Evolutionary conservation across 2,113 vertebrate species (phyloP), one percentile per base, ranked within the genome.

Genomic region (Oncorhynchus tshawytscha): DNA sequence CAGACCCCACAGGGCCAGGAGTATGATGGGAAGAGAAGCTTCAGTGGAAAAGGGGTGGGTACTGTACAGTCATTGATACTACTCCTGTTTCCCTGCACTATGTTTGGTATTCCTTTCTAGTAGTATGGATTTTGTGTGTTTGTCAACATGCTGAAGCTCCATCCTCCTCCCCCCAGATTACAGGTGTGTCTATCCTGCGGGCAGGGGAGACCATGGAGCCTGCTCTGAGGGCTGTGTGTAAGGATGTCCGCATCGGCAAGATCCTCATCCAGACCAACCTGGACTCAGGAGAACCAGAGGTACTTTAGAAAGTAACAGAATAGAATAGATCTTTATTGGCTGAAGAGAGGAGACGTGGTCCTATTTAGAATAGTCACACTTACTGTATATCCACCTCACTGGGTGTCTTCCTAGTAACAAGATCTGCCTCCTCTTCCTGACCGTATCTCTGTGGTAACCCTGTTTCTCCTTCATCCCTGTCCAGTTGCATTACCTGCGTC

Each of bases 251-350:
- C 78, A 97, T 97, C 0, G 97, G 96, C 79, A 97, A 97, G 82
- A 97, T 98, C 84, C 95, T 98, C 80, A 97, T 98, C 89, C 97
- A 98, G 92, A 98, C 96, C 85, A 98, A 98, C 89, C 94, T 95
- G 25, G 94, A 96, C 88, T 96, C 96, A 0, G 96, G 96, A 1
- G 95, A 98, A 83, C 96, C 96, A 0, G 96, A 98, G 96, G 96
- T 98, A 82, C 49, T 70, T 18, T 22, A 64, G 22, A 45, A 45
- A 45, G 39, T 45, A 45, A 45, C 9, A 45, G 39, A 45, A 39
- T 39, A 39, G 2, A 39, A 45, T 45, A 45, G 9, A 45, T 45
- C 39, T 45, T 45, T 45, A 45, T 45, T 18, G 62, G 22, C 22
- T 57, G 54, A 18, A 18, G 20, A 20, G 54, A 20, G 13, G 15